Conservation (phyloP, 2,888 invertebrate species). For the Pheosia tremula region DNA sequence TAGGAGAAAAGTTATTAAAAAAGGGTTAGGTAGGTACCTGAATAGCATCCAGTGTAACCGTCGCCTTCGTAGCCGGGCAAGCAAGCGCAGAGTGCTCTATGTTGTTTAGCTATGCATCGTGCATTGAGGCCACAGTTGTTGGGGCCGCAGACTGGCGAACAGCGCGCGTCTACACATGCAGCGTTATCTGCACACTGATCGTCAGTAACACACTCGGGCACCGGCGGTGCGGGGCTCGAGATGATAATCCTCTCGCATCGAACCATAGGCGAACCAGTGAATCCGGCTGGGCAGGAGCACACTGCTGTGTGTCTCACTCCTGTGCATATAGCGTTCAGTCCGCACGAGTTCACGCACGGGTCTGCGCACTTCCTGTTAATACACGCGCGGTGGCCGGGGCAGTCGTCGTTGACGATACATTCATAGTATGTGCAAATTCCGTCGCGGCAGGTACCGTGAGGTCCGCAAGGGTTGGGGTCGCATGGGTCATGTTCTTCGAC, state of each 20-base stretch:
- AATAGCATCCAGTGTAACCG: conserved; percentile 90
- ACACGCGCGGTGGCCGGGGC: conserved; percentile 92
- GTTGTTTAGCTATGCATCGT: conserved; percentile 90
- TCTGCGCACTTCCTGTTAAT: conserved; percentile 93
- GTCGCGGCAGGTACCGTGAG: conserved; percentile 87
- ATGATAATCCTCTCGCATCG: conserved; percentile 84
- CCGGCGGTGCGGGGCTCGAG: conserved; percentile 74
- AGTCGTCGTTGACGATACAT: conserved; percentile 94
- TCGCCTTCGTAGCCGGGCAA: conserved; percentile 93
- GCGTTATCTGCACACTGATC: conserved; percentile 92
- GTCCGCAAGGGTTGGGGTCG: conserved; percentile 89
- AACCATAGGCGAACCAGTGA: conserved; percentile 90
- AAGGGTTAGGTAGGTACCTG: conserved; percentile 73
- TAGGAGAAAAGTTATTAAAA: too few species aligned
- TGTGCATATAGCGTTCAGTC: conserved; percentile 93
- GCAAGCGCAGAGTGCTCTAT: conserved; percentile 93
- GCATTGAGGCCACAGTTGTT: conserved; percentile 91
- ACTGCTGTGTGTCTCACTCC: conserved; percentile 89
- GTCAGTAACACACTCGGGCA: conserved; percentile 91
- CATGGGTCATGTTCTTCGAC: conserved; percentile 84
- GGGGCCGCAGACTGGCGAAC: conserved; percentile 90
- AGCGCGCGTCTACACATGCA: conserved; percentile 91
- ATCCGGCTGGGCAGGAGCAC: conserved; percentile 92
- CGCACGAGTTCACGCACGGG: conserved; percentile 93
- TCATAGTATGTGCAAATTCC: conserved; percentile 91